A percentile compares a stretch with the other conserved stretches of the same genome.
These are phyloP conservation scores for Helicoverpa zea DNA, from an alignment of 1,140 invertebrate genomes.

Conservation along the genomic window DNA sequence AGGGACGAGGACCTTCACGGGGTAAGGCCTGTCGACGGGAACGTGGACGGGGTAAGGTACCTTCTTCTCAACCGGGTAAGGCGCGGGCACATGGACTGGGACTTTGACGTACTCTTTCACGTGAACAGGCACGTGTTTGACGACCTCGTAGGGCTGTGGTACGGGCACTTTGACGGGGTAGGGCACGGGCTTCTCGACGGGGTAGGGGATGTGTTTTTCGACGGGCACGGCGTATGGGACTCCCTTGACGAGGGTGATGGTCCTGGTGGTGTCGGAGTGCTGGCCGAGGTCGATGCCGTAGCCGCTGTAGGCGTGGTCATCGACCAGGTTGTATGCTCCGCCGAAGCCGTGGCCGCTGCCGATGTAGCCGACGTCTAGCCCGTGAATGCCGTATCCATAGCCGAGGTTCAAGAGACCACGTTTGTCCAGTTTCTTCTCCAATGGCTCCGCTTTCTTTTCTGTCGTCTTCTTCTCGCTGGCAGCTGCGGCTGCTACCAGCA, in stretches of 20 bases:
- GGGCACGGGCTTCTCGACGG: conserved; percentile 88
- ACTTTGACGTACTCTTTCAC: conserved; percentile 90
- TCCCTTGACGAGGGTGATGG: conserved; percentile 91
- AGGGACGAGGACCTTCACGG: conserved; percentile 89
- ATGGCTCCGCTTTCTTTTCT: conserved; percentile 88
- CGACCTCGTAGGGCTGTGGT: conserved; percentile 89
- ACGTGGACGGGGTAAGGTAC: conserved; percentile 90
- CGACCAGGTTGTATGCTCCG: conserved; percentile 88
- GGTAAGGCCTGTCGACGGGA: conserved; percentile 89
- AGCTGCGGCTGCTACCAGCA: conserved; percentile 90
- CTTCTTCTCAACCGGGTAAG: conserved; percentile 88
- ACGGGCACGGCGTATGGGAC: conserved; percentile 89
- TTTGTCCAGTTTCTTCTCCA: conserved; percentile 88
- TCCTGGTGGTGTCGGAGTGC: conserved; percentile 89
- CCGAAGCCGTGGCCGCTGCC: conserved; percentile 89
- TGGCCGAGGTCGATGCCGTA: conserved; percentile 84
- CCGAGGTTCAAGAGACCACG: conserved; percentile 88
- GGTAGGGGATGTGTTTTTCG: conserved; percentile 89
- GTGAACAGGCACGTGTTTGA: conserved; percentile 88
- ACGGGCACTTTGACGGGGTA: conserved; percentile 89
- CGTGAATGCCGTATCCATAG: conserved; percentile 88
- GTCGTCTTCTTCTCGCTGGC: conserved; percentile 88
- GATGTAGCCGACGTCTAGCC: conserved; percentile 89
- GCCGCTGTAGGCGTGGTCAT: conserved; percentile 81
- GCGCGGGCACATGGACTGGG: conserved; percentile 88